Evolutionary conservation across 2,113 vertebrate genomes (phyloP).

Genomic region (Scopus umbretta): DNA sequence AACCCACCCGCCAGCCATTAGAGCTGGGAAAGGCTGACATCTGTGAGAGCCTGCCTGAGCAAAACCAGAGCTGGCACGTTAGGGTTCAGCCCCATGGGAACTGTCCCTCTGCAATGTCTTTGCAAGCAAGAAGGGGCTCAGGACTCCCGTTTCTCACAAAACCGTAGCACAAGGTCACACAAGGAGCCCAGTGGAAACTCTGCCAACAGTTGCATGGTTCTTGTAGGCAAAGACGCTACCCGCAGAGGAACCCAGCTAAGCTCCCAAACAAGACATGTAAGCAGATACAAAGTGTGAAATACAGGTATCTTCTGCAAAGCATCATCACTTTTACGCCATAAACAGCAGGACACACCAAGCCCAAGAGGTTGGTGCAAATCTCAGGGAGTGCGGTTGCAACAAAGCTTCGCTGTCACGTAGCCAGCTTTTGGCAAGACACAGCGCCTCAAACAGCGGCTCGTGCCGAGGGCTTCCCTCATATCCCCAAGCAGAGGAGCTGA

Average conservation of each 20-base stretch:
- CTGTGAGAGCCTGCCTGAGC: background rate
- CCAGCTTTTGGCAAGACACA: background rate
- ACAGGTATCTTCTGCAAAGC: background rate
- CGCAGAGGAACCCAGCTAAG: background rate
- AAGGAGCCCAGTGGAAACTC: background rate
- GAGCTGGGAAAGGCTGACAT: background rate
- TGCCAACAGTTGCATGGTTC: background rate
- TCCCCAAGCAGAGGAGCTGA: background rate
- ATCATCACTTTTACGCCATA: background rate
- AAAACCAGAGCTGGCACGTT: background rate
- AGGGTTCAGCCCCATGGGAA: background rate
- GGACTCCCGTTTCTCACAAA: background rate
- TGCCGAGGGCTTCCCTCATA: background rate
- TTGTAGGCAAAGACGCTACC: background rate
- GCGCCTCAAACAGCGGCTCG: background rate
- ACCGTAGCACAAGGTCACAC: accelerated
- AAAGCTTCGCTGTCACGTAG: background rate
- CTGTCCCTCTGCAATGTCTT: background rate
- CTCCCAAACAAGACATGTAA: background rate
- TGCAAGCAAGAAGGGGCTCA: background rate
- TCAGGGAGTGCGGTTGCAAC: background rate
- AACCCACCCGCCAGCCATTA: background rate
- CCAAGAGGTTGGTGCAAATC: background rate
- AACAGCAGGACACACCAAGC: background rate
- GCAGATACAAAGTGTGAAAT: background rate